A percentile compares a stretch with the other conserved stretches of the same genome.
Conservation (phyloP, 2,888 invertebrate genomes). For the Drosophila algonquin region DNA sequence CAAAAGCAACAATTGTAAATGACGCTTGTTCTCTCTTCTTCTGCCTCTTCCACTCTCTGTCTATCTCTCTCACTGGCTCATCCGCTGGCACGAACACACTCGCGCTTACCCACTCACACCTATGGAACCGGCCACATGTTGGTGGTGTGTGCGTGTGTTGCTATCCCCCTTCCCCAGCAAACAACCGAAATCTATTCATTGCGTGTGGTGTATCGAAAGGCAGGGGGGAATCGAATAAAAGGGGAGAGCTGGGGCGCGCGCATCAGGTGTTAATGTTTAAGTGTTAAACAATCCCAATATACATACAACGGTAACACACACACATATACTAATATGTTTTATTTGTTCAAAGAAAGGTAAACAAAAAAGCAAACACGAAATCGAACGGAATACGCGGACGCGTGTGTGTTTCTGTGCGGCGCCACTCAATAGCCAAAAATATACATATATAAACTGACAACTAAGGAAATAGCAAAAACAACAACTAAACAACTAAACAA, state of each 20-base stretch:
- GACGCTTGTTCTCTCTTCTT: slow-evolving; percentile 27
- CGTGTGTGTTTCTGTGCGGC: slow-evolving; percentile 57
- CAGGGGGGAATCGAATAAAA: slow-evolving; percentile 43
- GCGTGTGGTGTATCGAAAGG: slow-evolving; percentile 44
- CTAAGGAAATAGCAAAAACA: slow-evolving; percentile 27
- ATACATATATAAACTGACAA: slow-evolving; percentile 27
- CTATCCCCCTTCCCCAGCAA: slow-evolving; percentile 45
- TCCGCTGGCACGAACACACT: background rate
- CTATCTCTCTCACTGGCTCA: slow-evolving; percentile 35
- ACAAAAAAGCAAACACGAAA: slow-evolving; percentile 52
- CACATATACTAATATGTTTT: background rate
- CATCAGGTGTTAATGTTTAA: slow-evolving; percentile 71
- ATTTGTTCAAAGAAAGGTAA: slow-evolving; percentile 63
- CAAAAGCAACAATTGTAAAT: slow-evolving; percentile 31
- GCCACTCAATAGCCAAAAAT: slow-evolving; percentile 47
- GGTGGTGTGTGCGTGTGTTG: slow-evolving; percentile 39
- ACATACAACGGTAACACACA: slow-evolving; percentile 22
- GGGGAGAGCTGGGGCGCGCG: slow-evolving; percentile 54
- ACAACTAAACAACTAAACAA: slow-evolving; percentile 35
- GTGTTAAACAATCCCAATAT: slow-evolving; percentile 60
- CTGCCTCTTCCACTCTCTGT: slow-evolving; percentile 24
- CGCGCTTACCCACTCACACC: slow-evolving; percentile 1
- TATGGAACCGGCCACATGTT: slow-evolving; percentile 59
- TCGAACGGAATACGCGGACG: slow-evolving; percentile 37
- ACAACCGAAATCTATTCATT: slow-evolving; percentile 59